Conservation (phyloP, 2,113 vertebrate genomes). For the Petromus typicus region DNA sequence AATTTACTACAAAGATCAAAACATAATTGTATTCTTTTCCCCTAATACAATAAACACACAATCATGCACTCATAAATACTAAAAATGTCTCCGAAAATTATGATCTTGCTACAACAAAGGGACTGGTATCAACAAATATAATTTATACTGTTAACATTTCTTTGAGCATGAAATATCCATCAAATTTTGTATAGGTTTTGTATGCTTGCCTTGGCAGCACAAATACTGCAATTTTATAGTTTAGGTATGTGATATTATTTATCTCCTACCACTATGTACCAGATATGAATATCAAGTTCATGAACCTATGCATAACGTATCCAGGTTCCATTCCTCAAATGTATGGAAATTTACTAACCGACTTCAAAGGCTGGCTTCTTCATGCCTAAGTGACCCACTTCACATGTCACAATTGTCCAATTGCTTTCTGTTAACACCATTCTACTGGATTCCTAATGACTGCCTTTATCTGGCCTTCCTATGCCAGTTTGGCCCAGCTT, state of each 20-base stretch:
- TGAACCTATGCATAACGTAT: neutral
- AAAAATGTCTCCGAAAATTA: neutral
- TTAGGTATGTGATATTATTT: neutral
- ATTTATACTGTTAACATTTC: neutral
- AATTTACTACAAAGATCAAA: neutral
- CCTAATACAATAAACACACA: neutral
- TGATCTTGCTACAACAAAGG: neutral
- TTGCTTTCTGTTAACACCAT: rapidly evolving
- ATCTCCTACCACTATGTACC: neutral
- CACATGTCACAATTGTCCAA: rapidly evolving
- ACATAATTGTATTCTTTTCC: neutral
- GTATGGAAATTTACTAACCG: neutral
- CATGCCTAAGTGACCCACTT: neutral
- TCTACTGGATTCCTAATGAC: neutral
- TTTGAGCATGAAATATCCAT: neutral
- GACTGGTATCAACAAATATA: neutral
- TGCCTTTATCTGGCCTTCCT: neutral
- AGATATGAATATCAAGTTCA: neutral
- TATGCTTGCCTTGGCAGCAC: neutral
- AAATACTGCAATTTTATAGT: neutral
- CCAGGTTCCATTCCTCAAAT: neutral
- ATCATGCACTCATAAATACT: neutral
- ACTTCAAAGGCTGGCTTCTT: neutral
- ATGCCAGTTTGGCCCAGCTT: neutral
- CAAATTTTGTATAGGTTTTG: neutral